Conservation (phyloP, 2,113 vertebrate species). For the Mustela nigripes region DNA sequence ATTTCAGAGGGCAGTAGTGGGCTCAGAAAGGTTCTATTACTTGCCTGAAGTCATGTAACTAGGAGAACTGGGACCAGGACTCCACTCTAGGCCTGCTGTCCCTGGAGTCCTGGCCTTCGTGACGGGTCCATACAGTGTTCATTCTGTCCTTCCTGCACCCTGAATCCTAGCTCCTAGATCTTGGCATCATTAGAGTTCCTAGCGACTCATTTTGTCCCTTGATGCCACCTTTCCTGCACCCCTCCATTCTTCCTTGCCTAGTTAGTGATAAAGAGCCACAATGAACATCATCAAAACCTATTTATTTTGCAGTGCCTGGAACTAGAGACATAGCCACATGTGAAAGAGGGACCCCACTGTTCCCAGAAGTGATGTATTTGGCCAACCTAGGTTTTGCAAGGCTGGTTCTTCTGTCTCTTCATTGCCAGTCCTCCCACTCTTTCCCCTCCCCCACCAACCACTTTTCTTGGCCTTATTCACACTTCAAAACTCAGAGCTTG, state of each 20-base stretch:
- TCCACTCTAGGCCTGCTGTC: background rate
- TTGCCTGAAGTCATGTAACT: background rate
- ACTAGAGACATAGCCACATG: background rate
- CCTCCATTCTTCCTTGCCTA: background rate
- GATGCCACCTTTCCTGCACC: rapidly evolving
- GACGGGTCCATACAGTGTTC: rapidly evolving
- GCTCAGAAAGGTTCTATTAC: background rate
- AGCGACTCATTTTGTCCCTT: too few relatives aligned
- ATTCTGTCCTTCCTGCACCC: background rate
- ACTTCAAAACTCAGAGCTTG: conserved; percentile 46
- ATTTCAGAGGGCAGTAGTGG: background rate
- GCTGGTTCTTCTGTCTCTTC: background rate
- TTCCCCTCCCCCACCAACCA: background rate
- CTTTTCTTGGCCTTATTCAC: background rate
- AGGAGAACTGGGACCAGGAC: background rate
- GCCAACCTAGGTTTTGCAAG: background rate
- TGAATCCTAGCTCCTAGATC: background rate
- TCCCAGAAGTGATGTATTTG: background rate
- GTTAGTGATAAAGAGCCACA: background rate
- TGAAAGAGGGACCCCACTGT: background rate
- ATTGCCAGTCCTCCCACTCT: background rate
- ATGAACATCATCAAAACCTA: background rate
- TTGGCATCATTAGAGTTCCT: background rate
- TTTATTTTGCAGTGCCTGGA: too few relatives aligned
- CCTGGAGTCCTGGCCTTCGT: background rate